These are phyloP conservation scores for Corythaixoides concolor DNA, from an alignment of 2,113 vertebrate species.

Conservation along the genomic window DNA sequence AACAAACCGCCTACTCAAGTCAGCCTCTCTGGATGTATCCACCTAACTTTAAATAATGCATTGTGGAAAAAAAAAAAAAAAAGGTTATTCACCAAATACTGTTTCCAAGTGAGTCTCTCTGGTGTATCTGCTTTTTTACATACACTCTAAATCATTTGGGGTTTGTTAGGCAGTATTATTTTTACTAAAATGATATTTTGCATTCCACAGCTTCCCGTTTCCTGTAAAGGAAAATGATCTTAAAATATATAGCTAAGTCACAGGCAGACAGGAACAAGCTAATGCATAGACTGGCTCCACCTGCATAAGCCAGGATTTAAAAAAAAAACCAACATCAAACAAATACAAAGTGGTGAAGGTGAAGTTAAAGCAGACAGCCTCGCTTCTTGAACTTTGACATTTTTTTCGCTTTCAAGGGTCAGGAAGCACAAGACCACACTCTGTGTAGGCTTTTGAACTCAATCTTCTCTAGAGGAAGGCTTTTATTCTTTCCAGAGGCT, in stretches of 20 bases:
- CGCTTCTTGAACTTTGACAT: not conserved
- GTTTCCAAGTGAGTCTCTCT: not conserved
- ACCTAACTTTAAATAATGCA: not conserved
- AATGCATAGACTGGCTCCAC: constrained; percentile 56
- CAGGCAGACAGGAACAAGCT: constrained; percentile 54
- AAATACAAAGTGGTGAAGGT: not conserved
- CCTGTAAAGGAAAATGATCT: constrained; percentile 54
- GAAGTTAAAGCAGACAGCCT: not conserved
- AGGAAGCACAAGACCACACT: not conserved
- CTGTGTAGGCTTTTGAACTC: not conserved
- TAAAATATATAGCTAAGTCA: constrained; percentile 59
- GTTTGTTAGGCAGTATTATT: constrained; percentile 59
- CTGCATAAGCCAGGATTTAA: not conserved
- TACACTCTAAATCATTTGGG: constrained; percentile 47
- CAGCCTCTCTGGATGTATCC: not conserved
- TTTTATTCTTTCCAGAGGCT: not conserved
- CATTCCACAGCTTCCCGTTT: constrained; percentile 62
- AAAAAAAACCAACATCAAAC: not conserved
- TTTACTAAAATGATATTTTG: constrained; percentile 52
- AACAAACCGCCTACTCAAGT: not conserved
- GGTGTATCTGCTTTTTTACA: constrained; percentile 9
- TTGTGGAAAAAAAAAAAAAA: not conserved
- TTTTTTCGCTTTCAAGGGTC: not conserved
- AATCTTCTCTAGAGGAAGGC: not conserved
- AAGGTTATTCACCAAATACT: not conserved